Conservation (phyloP, 23 tunicate genomes). For the Ciona savignyi region DNA sequence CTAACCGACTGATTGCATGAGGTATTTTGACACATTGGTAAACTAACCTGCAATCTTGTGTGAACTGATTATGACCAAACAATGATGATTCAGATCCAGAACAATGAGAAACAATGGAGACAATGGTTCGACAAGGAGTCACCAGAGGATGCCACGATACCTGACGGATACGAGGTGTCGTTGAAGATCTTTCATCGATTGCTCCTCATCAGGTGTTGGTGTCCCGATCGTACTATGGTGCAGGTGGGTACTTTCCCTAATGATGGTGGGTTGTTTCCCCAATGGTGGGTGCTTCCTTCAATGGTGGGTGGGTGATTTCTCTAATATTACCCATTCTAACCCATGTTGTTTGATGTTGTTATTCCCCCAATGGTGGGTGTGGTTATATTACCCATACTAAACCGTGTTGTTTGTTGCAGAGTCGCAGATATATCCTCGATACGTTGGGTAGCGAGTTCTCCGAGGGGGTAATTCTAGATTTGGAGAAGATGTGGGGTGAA, state of each 20-base stretch:
- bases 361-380: too few relatives aligned
- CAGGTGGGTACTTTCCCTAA: too few relatives aligned
- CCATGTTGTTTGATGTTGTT: too few relatives aligned
- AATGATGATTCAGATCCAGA: conserved; percentile 41
- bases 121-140: conserved; percentile 96
- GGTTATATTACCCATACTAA: too few relatives aligned
- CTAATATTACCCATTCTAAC: too few relatives aligned
- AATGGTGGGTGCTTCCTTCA: too few relatives aligned
- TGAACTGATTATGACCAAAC: background rate
- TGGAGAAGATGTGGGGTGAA: conserved; percentile 82
- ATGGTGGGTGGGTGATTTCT: too few relatives aligned
- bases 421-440: conserved; percentile 88
- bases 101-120: conserved; percentile 92
- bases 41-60: background rate
- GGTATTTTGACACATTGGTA: background rate
- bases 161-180: conserved; percentile 93
- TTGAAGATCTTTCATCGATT: conserved; percentile 71
- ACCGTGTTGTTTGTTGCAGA: conserved; percentile 13
- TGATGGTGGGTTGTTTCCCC: too few relatives aligned
- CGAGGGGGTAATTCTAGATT: conserved; percentile 80
- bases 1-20: background rate
- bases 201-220: conserved; percentile 84
- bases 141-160: conserved; percentile 81
- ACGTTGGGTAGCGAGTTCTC: conserved; percentile 76
- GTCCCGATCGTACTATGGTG: conserved; percentile 82